phyloP scores from a whole-genome alignment of 2,888 invertebrate species.

The Anodontia alba region DNA sequence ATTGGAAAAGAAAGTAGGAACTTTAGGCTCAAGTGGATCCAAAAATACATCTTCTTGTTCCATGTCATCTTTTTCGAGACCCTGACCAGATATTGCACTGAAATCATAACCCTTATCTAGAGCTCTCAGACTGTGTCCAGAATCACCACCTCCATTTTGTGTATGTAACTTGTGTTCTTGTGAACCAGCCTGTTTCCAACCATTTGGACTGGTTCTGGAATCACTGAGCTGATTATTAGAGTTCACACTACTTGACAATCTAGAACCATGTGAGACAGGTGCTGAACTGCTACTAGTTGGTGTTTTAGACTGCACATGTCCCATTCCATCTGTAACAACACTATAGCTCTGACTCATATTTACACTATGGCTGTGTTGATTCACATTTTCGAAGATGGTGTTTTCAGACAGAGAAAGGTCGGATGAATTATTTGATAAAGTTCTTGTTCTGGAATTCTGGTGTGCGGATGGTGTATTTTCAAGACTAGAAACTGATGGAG shows the following conservation, averaged over 20 bases:
- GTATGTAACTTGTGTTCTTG: background rate
- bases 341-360: slow-evolving; percentile 6
- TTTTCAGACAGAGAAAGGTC: slow-evolving; percentile 58
- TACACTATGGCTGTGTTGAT: slow-evolving; percentile 7
- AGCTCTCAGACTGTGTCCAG: slow-evolving; percentile 9
- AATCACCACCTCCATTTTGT: background rate
- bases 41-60: slow-evolving; percentile 66
- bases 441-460: slow-evolving; percentile 41
- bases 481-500: slow-evolving; percentile 46
- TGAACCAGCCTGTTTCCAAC: slow-evolving; percentile 5
- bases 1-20: slow-evolving; percentile 76
- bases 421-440: slow-evolving; percentile 60
- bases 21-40: slow-evolving; percentile 74
- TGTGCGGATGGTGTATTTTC: slow-evolving; percentile 32
- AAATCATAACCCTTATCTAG: background rate
- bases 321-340: background rate
- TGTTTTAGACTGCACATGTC: slow-evolving; percentile 42
- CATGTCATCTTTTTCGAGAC: background rate
- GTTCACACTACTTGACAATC: slow-evolving; percentile 29
- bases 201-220: slow-evolving; percentile 33
- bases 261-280: slow-evolving; percentile 23
- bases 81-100: background rate
- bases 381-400: slow-evolving; percentile 20
- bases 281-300: slow-evolving; percentile 26
- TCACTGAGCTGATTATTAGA: slow-evolving; percentile 20